These are phyloP conservation scores for Musca domestica DNA, from an alignment of 1,140 invertebrate genomes.

Conservation along the genomic window DNA sequence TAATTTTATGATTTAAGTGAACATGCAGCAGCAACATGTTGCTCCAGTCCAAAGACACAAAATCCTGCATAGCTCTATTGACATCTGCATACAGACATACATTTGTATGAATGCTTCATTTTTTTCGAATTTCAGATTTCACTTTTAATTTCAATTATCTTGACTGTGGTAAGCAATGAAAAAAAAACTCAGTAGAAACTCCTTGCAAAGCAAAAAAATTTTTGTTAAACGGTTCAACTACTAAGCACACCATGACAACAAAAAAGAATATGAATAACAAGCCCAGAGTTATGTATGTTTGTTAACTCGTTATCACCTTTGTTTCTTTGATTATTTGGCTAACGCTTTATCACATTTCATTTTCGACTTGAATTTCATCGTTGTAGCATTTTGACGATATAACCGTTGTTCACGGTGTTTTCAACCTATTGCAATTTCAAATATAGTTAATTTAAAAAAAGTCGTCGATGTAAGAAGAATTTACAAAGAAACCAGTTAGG, in stretches of 20 bases:
- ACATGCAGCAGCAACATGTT: background rate
- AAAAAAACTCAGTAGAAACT: background rate
- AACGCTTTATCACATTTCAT: constrained; percentile 17
- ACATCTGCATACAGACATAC: too few species aligned
- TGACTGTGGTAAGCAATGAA: background rate
- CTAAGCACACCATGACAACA: background rate
- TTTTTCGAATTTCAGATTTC: constrained; percentile 13
- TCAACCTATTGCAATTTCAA: too few species aligned
- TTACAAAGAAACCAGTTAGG: too few species aligned
- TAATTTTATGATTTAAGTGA: constrained; percentile 19
- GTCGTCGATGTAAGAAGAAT: too few species aligned
- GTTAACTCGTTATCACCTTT: constrained; percentile 22
- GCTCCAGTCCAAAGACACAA: too few species aligned
- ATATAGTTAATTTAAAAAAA: too few species aligned
- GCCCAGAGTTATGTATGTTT: constrained; percentile 11
- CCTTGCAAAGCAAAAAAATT: background rate
- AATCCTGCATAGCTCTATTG: too few species aligned
- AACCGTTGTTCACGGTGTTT: too few species aligned
- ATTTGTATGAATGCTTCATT: background rate
- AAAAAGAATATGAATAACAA: background rate
- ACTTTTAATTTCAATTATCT: constrained; percentile 22
- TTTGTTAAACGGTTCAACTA: background rate
- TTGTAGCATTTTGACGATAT: too few species aligned
- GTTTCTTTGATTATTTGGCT: constrained; percentile 1
- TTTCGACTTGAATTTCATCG: background rate